phyloP scores from a whole-genome alignment of 2,113 vertebrate genomes.

The Falcunculus frontatus region DNA sequence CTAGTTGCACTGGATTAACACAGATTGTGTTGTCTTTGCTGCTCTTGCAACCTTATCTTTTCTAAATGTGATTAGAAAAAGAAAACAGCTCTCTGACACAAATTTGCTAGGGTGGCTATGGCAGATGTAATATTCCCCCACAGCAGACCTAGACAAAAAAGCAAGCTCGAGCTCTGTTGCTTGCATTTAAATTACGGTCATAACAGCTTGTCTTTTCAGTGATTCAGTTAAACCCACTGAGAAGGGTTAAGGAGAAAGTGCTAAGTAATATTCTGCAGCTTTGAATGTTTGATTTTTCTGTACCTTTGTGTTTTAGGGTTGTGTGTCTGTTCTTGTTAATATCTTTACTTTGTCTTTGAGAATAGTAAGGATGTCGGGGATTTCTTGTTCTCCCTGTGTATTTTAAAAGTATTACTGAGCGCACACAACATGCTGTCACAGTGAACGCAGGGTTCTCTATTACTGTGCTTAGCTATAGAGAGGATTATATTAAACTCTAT shows the following conservation, averaged over 20 bases:
- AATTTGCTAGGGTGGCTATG: neutral
- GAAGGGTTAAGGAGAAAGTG: neutral
- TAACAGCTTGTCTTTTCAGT: neutral
- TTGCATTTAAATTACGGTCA: neutral
- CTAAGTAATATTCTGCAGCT: neutral
- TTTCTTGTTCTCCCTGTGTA: slow-evolving; percentile 23
- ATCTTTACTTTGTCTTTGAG: slow-evolving; percentile 43
- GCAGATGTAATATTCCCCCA: neutral
- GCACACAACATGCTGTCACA: slow-evolving; percentile 1
- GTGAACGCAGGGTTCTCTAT: slow-evolving; percentile 28
- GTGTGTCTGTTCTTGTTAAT: neutral
- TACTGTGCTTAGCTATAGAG: slow-evolving; percentile 53
- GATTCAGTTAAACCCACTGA: neutral
- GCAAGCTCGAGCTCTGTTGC: neutral
- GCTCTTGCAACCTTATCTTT: neutral
- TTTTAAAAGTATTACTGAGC: slow-evolving; percentile 24
- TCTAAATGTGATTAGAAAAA: neutral
- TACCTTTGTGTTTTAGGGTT: neutral
- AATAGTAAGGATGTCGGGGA: slow-evolving; percentile 3
- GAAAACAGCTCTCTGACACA: neutral
- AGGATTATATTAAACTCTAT: slow-evolving; percentile 62
- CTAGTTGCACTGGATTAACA: neutral
- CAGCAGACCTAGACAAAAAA: neutral
- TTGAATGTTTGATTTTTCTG: neutral
- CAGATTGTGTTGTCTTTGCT: neutral